Evolutionary conservation across 2,113 vertebrate genomes (phyloP).

Genomic region (Varanus salvator): DNA sequence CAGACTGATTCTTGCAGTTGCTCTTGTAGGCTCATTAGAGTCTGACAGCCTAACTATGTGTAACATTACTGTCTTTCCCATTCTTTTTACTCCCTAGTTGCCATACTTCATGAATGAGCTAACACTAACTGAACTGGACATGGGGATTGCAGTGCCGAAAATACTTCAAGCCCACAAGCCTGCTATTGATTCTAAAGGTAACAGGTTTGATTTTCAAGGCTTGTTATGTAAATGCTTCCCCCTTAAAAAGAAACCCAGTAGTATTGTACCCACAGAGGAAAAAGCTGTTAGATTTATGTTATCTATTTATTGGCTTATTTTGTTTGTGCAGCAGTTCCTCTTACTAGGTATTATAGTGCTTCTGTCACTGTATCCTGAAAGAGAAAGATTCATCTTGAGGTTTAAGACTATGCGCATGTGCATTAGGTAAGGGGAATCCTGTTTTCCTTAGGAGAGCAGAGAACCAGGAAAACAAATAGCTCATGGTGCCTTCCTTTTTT

Average conservation of each 20-base stretch:
- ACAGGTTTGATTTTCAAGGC: slow-evolving; percentile 8
- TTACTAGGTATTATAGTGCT: not conserved
- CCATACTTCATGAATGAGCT: slow-evolving; percentile 99
- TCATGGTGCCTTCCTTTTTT: not conserved
- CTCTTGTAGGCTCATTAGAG: too few species aligned
- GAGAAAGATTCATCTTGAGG: not conserved
- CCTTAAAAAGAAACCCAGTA: not conserved
- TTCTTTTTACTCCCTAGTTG: slow-evolving; percentile 78
- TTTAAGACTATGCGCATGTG: not conserved
- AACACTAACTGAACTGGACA: slow-evolving; percentile 95
- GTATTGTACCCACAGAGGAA: not conserved
- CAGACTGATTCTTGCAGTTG: too few species aligned
- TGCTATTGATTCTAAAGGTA: slow-evolving; percentile 95
- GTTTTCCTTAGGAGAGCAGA: not conserved
- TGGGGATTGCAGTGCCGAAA: slow-evolving; percentile 96
- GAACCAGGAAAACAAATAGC: not conserved
- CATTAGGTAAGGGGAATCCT: not conserved
- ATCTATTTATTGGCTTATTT: too few species aligned
- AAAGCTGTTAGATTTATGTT: not conserved
- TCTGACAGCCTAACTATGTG: too few species aligned
- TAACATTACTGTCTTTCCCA: not conserved
- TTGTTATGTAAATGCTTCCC: not conserved
- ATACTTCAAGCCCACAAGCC: slow-evolving; percentile 93
- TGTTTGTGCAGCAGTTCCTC: not conserved
- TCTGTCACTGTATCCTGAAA: not conserved